Base-by-base conservation (phyloP, 2,888 invertebrate species). In the Allolobophora icterica region DNA sequence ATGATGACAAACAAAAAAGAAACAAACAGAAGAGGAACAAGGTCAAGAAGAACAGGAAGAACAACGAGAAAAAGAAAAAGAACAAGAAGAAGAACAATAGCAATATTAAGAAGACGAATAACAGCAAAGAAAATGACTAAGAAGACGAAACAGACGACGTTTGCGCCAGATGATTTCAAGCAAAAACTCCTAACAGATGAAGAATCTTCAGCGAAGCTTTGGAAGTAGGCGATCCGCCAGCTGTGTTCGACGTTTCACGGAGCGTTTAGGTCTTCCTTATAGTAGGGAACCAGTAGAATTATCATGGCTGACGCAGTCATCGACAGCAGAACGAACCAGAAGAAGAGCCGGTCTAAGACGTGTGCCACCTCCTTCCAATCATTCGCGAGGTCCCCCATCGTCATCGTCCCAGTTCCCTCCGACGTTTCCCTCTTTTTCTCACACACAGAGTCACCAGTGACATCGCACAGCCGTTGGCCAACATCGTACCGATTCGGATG, bases 321-420 rank as follows among this genome's bases (percentile, higher is more conserved):
- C 71, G 91, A 91, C 30, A 92, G 89, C 71, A 93, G 92, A 30
- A 93, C 92, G n/a, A 93, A n/a, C 58, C 90, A 91, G 91, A 93
- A 93, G 91, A 93, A 93, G 33, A 93, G 90, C 34, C 93, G 42
- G 58, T 93, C 93, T 83, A 93, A 84, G 17, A 93, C 92, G 52
- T 93, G 93, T 17, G 93, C 93, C 40, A 93, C 52, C 84, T 93
- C 92, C n/a, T 92, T 90, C 93, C 93, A 93, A 17, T 93, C 92
- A 90, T 91, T 83, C 40, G 89, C 42, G 0, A 17, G 52, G 52
- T 89, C 89, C 30, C 30, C 89, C 89, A 30, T 89, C 40, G 30
- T 35, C 35, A 38, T 40, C 35, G 34, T 15, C 35, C 89, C 89
- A 42, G n/a, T 0, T 1, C 34, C 89, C 24, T 24, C 45, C 35